A percentile compares a stretch with the other conserved stretches of the same genome.
Conservation (phyloP, 2,113 vertebrate species). For the Cyprinus carpio region DNA sequence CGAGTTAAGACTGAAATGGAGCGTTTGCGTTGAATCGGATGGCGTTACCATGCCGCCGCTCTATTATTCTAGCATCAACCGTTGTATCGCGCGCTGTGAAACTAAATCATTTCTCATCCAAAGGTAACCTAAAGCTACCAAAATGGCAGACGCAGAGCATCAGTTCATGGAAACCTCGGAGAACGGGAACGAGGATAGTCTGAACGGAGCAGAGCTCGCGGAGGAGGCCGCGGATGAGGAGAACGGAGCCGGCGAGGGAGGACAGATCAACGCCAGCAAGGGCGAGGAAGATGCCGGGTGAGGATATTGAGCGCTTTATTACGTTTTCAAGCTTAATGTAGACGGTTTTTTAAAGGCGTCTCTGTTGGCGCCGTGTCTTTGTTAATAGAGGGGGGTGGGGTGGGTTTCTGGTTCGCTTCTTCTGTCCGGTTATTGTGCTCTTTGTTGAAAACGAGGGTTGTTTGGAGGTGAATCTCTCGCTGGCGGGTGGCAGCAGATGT, state of each 20-base stretch:
- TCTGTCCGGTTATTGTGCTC: constrained; percentile 14
- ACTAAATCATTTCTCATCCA: background rate
- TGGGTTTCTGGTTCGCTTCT: background rate
- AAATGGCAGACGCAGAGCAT: constrained; percentile 57
- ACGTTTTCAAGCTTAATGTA: background rate
- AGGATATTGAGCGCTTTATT: background rate
- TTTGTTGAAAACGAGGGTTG: background rate
- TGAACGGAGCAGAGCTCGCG: constrained; percentile 50
- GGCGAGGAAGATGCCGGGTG: constrained; percentile 93
- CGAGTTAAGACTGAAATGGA: background rate
- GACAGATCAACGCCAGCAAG: constrained; percentile 93
- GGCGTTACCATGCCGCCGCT: background rate
- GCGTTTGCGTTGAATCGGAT: background rate
- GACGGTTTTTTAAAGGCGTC: constrained; percentile 84
- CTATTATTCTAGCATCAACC: background rate
- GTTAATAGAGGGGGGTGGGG: constrained; percentile 79
- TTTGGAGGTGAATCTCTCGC: background rate
- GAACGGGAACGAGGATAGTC: constrained; percentile 52
- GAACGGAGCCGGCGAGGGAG: constrained; percentile 75
- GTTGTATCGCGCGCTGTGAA: background rate
- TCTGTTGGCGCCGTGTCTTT: constrained; percentile 92
- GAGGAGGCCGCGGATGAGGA: constrained; percentile 59
- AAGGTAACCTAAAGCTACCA: constrained; percentile 23
- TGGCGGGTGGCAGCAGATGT: background rate
- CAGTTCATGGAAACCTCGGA: constrained; percentile 61